Base-by-base conservation (phyloP, 2,888 invertebrate species). In the Agapostemon virescens region DNA sequence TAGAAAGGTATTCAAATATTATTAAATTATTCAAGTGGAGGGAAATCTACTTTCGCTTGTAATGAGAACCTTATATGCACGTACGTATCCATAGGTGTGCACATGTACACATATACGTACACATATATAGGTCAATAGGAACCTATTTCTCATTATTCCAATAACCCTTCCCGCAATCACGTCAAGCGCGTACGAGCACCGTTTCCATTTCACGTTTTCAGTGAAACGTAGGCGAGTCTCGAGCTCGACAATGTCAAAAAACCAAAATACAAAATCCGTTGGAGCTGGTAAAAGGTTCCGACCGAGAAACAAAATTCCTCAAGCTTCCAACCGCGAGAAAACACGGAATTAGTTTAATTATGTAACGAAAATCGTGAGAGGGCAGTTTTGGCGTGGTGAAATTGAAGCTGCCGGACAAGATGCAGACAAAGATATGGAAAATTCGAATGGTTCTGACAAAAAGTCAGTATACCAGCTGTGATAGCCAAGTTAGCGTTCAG, bases 381-480 rank as follows among this genome's bases (percentile, higher is more conserved):
- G 55, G 72, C 66, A 78, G 15, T 52, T 73, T 76, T 70, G n/a
- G 9, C 15, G 26, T 20, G 17, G n/a, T 2, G 70, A 78, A 82
- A 52, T 58, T 23, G 4, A 23, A 13, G 26, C 4, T 42, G 36
- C 23, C 5, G n/a, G 52, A 42, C 20, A 42, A 58, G 66, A 26
- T n/a, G 17, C 23, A 15, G 23, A 6, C 9, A 63, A 26, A 13
- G 30, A 26, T n/a, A 63, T 7, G 17, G 26, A 15, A 40, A 74
- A 82, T 71, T 30, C 2, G 17, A 15, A 83, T 23, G 13, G 26
- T 45, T 69, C 17, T 71, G 26, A 15, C 40, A 33, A 67, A 86
- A 75, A 64, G 55, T 71, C 52, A 36, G 38, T 38, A 68, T 87
- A 86, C 89, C 90, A 90, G 90, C 90, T 90, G 90, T 89, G 90